These are phyloP conservation scores for Chirona hameri DNA, from an alignment of 2,888 invertebrate genomes.

Conservation along the genomic window DNA sequence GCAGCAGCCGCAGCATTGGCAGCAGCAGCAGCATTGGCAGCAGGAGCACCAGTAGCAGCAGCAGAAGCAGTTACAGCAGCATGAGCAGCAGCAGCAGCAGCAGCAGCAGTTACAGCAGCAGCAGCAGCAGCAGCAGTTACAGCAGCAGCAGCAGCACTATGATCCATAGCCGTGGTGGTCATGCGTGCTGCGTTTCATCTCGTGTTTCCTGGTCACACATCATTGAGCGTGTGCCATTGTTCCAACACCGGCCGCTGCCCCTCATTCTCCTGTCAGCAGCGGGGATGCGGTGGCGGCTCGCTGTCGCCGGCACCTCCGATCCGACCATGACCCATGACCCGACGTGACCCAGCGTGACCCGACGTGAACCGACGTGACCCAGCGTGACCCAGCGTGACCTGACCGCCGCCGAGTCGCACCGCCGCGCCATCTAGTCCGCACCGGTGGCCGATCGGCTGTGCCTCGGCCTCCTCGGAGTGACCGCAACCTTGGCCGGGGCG, in stretches of 20 bases:
- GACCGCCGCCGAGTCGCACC: too few species aligned
- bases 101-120: too few species aligned
- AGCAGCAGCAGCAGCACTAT: too few species aligned
- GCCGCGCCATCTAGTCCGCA: too few species aligned
- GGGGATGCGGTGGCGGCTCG: neutral
- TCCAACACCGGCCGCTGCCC: neutral
- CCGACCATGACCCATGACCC: neutral
- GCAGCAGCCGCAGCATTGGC: too few species aligned
- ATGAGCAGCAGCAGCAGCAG: too few species aligned
- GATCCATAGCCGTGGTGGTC: neutral
- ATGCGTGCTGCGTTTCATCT: neutral
- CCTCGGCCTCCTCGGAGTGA: neutral
- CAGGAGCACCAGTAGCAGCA: too few species aligned
- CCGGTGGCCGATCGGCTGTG: neutral
- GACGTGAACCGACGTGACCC: too few species aligned
- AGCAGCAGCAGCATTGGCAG: too few species aligned
- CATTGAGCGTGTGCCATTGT: conserved; percentile 1
- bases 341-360: neutral
- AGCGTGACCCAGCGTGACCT: too few species aligned
- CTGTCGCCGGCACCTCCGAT: neutral
- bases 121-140: too few species aligned
- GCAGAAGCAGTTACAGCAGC: too few species aligned
- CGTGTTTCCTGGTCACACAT: neutral
- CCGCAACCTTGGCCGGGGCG: neutral
- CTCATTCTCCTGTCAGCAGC: neutral